Evolutionary conservation across 2,888 invertebrate genomes (phyloP), one percentile per base, ranked within the genome.

Genomic region (Alentia gelatinosa): DNA sequence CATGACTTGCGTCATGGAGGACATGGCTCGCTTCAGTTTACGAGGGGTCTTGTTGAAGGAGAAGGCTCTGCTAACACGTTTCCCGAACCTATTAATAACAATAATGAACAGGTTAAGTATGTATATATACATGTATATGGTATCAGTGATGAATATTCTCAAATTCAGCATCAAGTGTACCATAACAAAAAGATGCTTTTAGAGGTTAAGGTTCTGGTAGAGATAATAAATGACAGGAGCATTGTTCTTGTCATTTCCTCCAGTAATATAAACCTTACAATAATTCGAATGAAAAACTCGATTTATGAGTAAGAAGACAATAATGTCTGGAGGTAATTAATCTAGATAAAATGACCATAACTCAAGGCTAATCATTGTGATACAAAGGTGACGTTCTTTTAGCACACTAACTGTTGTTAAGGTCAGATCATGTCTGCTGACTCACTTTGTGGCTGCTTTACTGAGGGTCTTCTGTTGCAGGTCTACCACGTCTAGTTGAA

Each of bases 21-120:
- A 99, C 96, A 99, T 98, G 42, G 99, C 98, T 91, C 99, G 97
- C 96, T 98, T 98, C 94, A 99, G 96, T 79, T 95, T 94, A 56
- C 95, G 98, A 89, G 99, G 99, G 40, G 99, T 99, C 96, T 98
- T 98, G 96, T 98, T 98, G 96, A 99, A 98, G 93, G 98, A 99
- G 95, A 99, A 98, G 93, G 99, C 99, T 94, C 99, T 97, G 90
- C 98, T 98, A 94, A 99, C 98, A 97, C 96, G 93, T 92, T 95
- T 94, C 83, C 95, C 94, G 90, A 95, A 95, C 91, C 95, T 95
- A n/a, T 56, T 12, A 56, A 56, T 56, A n/a, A 19, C 19, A 56
- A 56, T 12, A 56, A 56, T n/a, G n/a, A n/a, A n/a, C n/a, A n/a
- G n/a, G n/a, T n/a, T n/a, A n/a, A n/a, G n/a, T n/a, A n/a, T n/a